These are phyloP conservation scores for Trochalopteron elliotii DNA, from an alignment of 2,113 vertebrate species.

Conservation along the genomic window DNA sequence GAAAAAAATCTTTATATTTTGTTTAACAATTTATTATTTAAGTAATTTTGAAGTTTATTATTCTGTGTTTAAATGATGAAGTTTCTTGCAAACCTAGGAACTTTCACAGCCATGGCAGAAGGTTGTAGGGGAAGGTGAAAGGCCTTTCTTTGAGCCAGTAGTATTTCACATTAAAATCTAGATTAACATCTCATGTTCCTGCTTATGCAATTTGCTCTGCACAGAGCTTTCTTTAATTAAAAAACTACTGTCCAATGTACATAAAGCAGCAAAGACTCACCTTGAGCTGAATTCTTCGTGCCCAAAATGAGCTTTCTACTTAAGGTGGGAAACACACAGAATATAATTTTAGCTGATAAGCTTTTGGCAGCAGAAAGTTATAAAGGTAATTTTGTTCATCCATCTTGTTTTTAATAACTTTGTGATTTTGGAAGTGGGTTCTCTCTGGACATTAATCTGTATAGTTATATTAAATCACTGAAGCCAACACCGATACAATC, in stretches of 20 bases:
- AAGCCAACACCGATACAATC: background rate
- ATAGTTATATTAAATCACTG: slow-evolving; percentile 18
- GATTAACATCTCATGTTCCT: background rate
- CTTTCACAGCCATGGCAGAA: background rate
- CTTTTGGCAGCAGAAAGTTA: slow-evolving; percentile 7
- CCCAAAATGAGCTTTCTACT: background rate
- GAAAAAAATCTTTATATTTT: background rate
- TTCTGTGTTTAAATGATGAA: background rate
- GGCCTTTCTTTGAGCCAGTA: background rate
- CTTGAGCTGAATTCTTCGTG: background rate
- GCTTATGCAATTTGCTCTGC: background rate
- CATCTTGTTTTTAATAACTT: background rate
- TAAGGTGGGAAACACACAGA: background rate
- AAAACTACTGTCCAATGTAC: background rate
- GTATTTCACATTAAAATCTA: background rate
- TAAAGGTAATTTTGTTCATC: background rate
- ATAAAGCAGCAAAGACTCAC: background rate
- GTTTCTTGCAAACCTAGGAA: background rate
- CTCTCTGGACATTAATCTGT: background rate
- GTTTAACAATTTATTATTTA: background rate
- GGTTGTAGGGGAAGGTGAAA: background rate
- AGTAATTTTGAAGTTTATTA: background rate
- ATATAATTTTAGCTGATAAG: background rate
- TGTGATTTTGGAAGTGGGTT: background rate
- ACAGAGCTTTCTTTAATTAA: slow-evolving; percentile 22